Evolutionary conservation across 2,888 invertebrate genomes (phyloP).

Genomic region (Calliopum simillimum): DNA sequence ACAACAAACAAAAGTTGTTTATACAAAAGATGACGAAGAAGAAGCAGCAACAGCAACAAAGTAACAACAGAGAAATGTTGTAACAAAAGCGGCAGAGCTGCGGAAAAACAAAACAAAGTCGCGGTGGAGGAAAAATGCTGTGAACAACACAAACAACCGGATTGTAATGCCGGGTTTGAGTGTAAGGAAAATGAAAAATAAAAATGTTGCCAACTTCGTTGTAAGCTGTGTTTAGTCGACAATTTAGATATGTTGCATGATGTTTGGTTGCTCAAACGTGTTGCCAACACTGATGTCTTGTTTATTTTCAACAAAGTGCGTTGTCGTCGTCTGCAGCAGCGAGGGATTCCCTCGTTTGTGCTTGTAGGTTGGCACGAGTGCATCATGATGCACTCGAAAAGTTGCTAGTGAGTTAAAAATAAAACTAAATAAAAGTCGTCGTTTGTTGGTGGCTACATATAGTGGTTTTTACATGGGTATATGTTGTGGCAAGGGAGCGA

Average conservation of each 20-base stretch:
- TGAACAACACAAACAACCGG: conserved; percentile 24
- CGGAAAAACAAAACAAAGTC: neutral
- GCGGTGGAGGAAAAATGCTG: neutral
- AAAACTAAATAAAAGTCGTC: neutral
- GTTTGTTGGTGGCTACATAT: neutral
- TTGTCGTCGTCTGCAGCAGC: conserved; percentile 1
- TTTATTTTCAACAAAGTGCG: neutral
- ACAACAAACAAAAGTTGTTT: conserved; percentile 29
- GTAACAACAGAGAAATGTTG: neutral
- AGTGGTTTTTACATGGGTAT: neutral
- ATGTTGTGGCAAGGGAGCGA: neutral
- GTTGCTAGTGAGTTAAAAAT: neutral
- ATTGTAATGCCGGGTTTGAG: conserved; percentile 23
- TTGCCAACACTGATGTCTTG: neutral
- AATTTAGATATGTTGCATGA: neutral
- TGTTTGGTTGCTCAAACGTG: neutral
- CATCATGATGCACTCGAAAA: neutral
- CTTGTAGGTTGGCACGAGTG: neutral
- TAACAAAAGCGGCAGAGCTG: too few species aligned
- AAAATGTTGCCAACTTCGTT: too few species aligned
- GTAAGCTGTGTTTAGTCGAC: too few species aligned
- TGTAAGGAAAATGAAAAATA: neutral
- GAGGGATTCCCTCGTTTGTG: conserved; percentile 11
- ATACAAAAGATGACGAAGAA: neutral
- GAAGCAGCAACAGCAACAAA: neutral